Evolutionary conservation across 2,797 vertebrate species (phyloP).

Genomic region (Limosa lapponica): DNA sequence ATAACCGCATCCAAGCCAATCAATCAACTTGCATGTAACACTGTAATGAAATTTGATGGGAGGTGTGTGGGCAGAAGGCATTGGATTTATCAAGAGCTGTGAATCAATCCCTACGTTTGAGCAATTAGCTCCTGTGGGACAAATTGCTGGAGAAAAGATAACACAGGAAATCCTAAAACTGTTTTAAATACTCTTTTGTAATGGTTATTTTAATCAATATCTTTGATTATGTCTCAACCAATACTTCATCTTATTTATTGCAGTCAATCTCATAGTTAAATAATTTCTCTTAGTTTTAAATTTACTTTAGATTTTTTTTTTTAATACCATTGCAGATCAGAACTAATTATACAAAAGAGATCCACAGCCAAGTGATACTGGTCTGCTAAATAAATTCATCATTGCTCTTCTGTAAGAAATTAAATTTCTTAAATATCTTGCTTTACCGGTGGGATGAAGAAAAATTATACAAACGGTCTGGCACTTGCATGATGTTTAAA

Average conservation of each 20-base stretch:
- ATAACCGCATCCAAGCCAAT: neutral
- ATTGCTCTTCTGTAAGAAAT: neutral
- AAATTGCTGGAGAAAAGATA: neutral
- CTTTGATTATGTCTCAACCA: neutral
- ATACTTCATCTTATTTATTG: neutral
- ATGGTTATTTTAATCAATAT: neutral
- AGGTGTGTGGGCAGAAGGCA: neutral
- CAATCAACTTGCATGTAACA: neutral
- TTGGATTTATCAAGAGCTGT: neutral
- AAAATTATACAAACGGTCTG: neutral
- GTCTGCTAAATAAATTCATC: slow-evolving; percentile 26
- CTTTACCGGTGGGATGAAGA: neutral
- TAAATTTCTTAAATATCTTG: slow-evolving; percentile 7
- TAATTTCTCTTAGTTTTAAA: neutral
- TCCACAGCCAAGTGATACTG: neutral
- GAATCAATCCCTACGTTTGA: neutral
- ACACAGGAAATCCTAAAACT: neutral
- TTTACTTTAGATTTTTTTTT: neutral
- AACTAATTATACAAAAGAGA: neutral
- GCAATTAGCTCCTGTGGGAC: neutral
- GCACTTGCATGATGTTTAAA: slow-evolving; percentile 14
- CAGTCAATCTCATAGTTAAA: neutral
- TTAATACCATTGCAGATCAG: neutral
- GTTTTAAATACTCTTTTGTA: neutral
- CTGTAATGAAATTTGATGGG: neutral